Percentiles rank a stretch among this genome's conserved stretches.
Evolutionary conservation across 2,888 invertebrate genomes (phyloP).

Genomic region (Abrostola triplasia): DNA sequence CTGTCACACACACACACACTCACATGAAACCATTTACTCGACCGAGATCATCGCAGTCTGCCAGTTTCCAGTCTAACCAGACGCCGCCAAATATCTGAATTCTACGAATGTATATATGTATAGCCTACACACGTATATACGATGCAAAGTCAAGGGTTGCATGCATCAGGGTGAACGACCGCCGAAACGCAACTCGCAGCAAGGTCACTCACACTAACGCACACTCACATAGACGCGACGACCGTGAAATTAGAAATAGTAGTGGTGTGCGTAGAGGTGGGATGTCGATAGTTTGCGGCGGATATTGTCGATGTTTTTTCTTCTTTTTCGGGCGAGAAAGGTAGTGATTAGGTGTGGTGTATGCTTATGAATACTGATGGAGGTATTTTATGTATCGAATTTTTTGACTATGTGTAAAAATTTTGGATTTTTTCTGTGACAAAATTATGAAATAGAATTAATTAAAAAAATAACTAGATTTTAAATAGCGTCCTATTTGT

Average conservation of each 20-base stretch:
- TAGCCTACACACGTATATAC: constrained; percentile 27
- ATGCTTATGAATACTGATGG: no score
- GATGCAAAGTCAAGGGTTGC: constrained; percentile 83
- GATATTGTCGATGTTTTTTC: constrained; percentile 18
- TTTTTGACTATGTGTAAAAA: no score
- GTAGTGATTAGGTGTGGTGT: no score
- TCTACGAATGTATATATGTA: constrained; percentile 29
- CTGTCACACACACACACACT: not conserved
- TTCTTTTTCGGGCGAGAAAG: not conserved
- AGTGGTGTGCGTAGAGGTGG: constrained; percentile 65
- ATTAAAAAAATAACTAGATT: no score
- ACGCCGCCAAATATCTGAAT: constrained; percentile 22
- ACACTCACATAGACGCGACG: constrained; percentile 73
- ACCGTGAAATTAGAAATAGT: constrained; percentile 86
- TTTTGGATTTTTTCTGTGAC: no score
- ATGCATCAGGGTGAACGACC: constrained; percentile 84
- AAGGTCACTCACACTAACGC: constrained; percentile 85
- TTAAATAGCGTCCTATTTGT: no score
- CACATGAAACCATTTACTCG: not conserved
- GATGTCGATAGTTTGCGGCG: constrained; percentile 23
- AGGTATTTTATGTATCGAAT: no score
- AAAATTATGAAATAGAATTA: no score
- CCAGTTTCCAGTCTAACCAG: constrained; percentile 34
- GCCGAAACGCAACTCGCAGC: constrained; percentile 83
- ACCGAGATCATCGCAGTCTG: constrained; percentile 1